Base-by-base conservation (phyloP, 2,797 vertebrate species). In the Pseudochaenichthys georgianus region DNA sequence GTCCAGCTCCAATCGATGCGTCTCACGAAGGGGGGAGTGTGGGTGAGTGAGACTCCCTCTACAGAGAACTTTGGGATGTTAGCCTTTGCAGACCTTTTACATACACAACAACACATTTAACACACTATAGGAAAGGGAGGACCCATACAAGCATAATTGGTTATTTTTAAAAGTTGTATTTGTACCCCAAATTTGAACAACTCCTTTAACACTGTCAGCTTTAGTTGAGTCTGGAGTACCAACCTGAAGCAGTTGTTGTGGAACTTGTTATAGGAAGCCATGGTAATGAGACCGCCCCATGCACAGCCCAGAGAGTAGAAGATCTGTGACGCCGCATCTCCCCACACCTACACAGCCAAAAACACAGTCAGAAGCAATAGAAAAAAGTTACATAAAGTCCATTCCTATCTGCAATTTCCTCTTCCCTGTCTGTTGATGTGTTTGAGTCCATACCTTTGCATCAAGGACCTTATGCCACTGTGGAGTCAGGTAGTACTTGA, bases 221-320 rank as follows among this genome's bases (percentile, higher is more conserved):
- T 38, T 38, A 38, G 34, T 38, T 38, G 8, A 67, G 15, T 70
- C 38, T 53, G 9, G 51, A 28, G 19, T 15, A 88, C 89, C 57
- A 61, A 99, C 98, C 98, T 96, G 93, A 97, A 99, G 80, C 98
- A 99, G 92, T 99, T 99, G 93, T 99, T 99, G 94, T 99, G 96
- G 89, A 99, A 99, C 87, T 99, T 99, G 94, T 99, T 99, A 86
- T 99, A 99, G 63, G 98, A 99, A 0, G 98, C 98, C 98, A 99
- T 99, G 52, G 98, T 99, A 85, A 99, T 98, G 68, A 99, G 98
- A 3, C 98, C 98, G 0, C 98, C 98, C 98, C 98, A 99, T 3
- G 98, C 98, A 38, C 98, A 99, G 81, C 98, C 98, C 89, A 99
- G 92, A 0, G 98, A 99, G 89, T 99, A 99, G 93, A 99, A 99